Conservation (phyloP, 2,888 invertebrate genomes). For the Odontomyia ornata region DNA sequence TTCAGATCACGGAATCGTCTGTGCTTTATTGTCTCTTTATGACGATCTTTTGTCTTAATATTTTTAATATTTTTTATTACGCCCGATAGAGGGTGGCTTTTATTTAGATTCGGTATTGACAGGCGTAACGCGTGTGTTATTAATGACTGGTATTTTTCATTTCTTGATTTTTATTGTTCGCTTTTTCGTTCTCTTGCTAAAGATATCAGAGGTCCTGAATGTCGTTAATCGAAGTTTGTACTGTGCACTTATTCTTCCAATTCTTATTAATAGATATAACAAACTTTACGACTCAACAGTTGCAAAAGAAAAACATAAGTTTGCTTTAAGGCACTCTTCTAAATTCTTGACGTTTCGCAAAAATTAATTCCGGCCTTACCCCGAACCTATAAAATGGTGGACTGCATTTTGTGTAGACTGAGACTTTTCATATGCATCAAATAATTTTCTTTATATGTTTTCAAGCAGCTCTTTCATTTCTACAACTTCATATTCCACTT, state of each 20-base stretch:
- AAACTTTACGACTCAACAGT: too few relatives aligned
- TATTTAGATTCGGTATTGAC: constrained; percentile 19
- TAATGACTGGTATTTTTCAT: background rate
- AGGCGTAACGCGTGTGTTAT: background rate
- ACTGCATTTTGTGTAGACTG: constrained; percentile 2
- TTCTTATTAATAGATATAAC: too few relatives aligned
- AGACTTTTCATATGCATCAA: constrained; percentile 11
- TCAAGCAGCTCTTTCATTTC: background rate
- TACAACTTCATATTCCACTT: constrained; percentile 15
- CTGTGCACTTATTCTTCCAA: too few relatives aligned
- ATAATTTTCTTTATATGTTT: constrained; percentile 5
- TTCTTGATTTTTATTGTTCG: too few relatives aligned
- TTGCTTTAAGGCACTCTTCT: too few relatives aligned
- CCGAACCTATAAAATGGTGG: background rate
- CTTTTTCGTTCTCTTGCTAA: too few relatives aligned
- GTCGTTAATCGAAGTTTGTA: too few relatives aligned
- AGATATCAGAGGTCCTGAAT: too few relatives aligned
- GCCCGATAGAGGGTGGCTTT: background rate
- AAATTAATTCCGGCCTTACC: too few relatives aligned
- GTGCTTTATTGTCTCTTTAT: constrained; percentile 39
- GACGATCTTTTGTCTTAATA: constrained; percentile 36
- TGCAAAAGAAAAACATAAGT: too few relatives aligned
- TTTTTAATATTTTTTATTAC: constrained; percentile 30
- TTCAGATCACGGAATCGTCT: constrained; percentile 34
- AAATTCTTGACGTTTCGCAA: too few relatives aligned